Conservation (phyloP, 2,888 invertebrate species). For the Drosophila neonasuta region DNA sequence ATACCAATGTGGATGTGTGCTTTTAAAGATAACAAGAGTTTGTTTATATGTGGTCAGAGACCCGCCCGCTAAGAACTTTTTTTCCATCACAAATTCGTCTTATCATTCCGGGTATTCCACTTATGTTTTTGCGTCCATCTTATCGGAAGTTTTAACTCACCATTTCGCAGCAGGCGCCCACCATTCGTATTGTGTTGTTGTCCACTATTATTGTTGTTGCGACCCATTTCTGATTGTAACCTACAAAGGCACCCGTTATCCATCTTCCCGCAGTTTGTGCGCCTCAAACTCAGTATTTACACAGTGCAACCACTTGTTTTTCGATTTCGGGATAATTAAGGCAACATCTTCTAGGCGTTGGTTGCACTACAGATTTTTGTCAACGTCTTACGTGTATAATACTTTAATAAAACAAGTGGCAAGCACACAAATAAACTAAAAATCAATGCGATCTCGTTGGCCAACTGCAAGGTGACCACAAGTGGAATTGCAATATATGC, state of each 20-base stretch:
- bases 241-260: conserved; percentile 33
- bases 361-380: conserved; percentile 5
- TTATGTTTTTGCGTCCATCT: conserved; percentile 12
- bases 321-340: conserved; percentile 2
- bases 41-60: conserved; percentile 37
- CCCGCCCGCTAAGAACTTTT: conserved; percentile 27
- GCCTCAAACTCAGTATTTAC: conserved; percentile 11
- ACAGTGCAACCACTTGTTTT: conserved; percentile 17
- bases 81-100: conserved; percentile 28
- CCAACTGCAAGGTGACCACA: conserved; percentile 6
- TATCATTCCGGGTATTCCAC: conserved; percentile 32
- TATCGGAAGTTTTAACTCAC: conserved; percentile 51
- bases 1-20: background rate
- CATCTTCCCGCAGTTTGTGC: conserved; percentile 11
- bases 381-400: conserved; percentile 11
- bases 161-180: conserved; percentile 45
- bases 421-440: conserved; percentile 31
- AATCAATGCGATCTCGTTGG: conserved; percentile 27
- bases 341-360: conserved; percentile 26
- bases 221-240: conserved; percentile 49
- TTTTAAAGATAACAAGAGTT: conserved; percentile 34
- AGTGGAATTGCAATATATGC: background rate
- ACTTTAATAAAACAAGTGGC: conserved; percentile 19
- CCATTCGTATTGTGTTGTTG: conserved; percentile 31
- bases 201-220: conserved; percentile 32